Conservation (phyloP, 2,113 vertebrate species). For the Chamaea fasciata region DNA sequence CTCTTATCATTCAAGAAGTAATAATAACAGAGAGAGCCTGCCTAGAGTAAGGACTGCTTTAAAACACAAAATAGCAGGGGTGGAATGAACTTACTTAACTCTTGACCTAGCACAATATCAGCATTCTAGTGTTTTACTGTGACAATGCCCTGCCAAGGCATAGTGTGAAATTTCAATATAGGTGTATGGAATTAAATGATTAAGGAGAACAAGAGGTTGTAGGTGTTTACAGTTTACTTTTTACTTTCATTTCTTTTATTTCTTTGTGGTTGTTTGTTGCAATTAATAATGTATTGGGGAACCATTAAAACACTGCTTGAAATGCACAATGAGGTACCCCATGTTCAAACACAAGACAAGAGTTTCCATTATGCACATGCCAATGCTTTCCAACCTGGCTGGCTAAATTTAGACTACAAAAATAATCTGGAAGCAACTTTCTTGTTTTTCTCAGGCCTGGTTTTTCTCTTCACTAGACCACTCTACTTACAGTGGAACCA, state of each 20-base stretch:
- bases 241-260: neutral
- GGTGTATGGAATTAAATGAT: conserved; percentile 43
- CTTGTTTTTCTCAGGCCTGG: neutral
- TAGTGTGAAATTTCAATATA: conserved; percentile 37
- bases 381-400: neutral
- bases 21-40: conserved; percentile 36
- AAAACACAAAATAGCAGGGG: conserved; percentile 63
- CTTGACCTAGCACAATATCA: conserved; percentile 50
- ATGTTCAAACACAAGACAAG: neutral
- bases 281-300: neutral
- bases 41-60: conserved; percentile 41
- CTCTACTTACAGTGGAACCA: neutral
- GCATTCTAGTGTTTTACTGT: conserved; percentile 55
- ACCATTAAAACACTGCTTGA: neutral
- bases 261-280: neutral
- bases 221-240: conserved; percentile 19
- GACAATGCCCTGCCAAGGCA: conserved; percentile 25
- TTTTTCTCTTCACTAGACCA: neutral
- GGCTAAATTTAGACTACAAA: neutral
- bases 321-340: neutral
- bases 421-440: neutral
- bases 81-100: conserved; percentile 60
- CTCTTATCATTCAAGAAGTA: conserved; percentile 69
- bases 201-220: conserved; percentile 39
- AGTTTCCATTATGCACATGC: neutral